These are phyloP conservation scores for Campoletis raptor DNA, from an alignment of 2,888 invertebrate species.

Conservation along the genomic window DNA sequence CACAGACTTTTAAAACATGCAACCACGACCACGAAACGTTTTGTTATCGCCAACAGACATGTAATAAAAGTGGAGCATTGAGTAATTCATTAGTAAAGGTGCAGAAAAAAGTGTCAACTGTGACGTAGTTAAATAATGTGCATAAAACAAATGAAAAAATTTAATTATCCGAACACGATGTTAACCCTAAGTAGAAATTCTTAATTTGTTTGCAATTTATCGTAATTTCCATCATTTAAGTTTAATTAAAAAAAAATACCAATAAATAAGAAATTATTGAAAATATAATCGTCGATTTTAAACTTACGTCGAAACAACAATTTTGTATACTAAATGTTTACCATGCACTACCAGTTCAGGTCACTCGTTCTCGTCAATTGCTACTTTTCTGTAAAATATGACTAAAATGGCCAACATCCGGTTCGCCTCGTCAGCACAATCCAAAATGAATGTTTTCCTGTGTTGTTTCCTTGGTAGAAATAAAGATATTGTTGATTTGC, in stretches of 20 bases:
- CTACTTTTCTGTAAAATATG: background rate
- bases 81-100: conserved; percentile 28
- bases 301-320: background rate
- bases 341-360: background rate
- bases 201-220: background rate
- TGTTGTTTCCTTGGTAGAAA: background rate
- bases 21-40: conserved; percentile 32
- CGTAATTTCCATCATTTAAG: background rate
- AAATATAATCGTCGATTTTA: background rate
- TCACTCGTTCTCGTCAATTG: background rate
- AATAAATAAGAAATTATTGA: background rate
- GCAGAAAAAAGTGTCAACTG: background rate
- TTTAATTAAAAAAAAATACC: no score
- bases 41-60: conserved; percentile 33
- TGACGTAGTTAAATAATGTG: background rate
- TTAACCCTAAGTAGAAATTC: background rate
- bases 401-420: background rate
- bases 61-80: conserved; percentile 1
- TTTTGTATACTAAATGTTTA: background rate
- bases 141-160: background rate
- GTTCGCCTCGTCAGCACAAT: background rate
- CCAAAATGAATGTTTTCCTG: background rate
- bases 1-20: conserved; percentile 40
- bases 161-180: background rate
- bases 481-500: background rate